Base-by-base conservation (phyloP, 30 jellyfish, hydroid and myxozoan genomes). In the Aurelia aurita region DNA sequence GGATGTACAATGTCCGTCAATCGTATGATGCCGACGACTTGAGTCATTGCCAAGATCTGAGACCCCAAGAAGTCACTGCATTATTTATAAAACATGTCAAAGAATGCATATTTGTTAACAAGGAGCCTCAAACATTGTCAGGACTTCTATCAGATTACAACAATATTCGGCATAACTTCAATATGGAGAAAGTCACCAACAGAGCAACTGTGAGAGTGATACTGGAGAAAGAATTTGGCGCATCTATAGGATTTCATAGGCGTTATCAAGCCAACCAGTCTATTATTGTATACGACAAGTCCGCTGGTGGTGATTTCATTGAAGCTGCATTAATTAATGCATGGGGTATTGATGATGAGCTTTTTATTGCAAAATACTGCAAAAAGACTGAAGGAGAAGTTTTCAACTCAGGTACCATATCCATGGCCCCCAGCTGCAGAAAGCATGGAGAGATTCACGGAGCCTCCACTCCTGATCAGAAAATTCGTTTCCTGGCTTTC, bases 291-390 rank as follows among this genome's bases (percentile, higher is more conserved):
- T 69, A 69, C 23, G 74, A 69, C 82, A 46, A 19, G 43, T 34
- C 61, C 69, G 69, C 65, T 14, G 82, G 82, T 15, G 61, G 65
- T 15, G 26, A 18, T 26, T 69, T 34, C 32, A 32, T 69, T 34
- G 82, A 39, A 69, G 65, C 82, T 14, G 82, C 82, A n/a, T n/a
- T n/a, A 32, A 69, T 69, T 2, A 21, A 69, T 27, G 82, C 82
- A 3, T 69, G 82, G 82, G 82, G 65, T 15, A 32, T 69, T 69
- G 82, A 69, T 32, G 82, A 69, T 19, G 82, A 69, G 27, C 25
- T n/a, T 21, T 14, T 9, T 69, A 9, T 20, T 69, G 31, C 23
- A 69, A n/a, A 62, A n/a, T n/a, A 25, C 39, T 62, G 31, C 74
- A 62, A 62, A 25, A 62, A 18, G 35, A 25, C 31, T 62, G 39